Evolutionary conservation across 2,888 invertebrate species (phyloP), one percentile per base, ranked within the genome.

Genomic region (Gandaritis pyraliata): DNA sequence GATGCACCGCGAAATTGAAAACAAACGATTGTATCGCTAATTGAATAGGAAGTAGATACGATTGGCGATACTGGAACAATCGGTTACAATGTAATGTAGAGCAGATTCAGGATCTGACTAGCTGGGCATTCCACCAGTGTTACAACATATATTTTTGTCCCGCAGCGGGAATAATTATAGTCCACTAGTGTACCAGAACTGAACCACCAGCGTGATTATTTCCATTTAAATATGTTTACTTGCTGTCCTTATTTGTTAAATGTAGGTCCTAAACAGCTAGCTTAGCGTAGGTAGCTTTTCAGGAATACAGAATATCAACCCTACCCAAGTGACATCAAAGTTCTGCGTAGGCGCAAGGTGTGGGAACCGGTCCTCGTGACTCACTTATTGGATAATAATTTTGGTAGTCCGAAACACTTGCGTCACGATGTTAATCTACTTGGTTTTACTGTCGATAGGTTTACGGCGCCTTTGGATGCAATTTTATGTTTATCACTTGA

Each of bases 291-390:
- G n/a, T 5, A 23, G 23, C 6, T 23, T 38, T 41, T 8, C 43
- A 43, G 43, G 43, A 43, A 43, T 41, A 15, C 0, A 13, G 68
- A 71, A 36, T 38, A 67, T 68, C 70, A 73, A 73, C 77, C 74
- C 74, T 76, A 68, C 70, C 69, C 69, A 75, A 75, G 72, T 72
- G 69, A 74, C 66, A 67, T 68, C 67, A 66, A 64, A 61, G 45
- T 48, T 62, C 70, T 68, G 81, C 79, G 88, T 87, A 73, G 86
- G 87, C 72, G 76, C 75, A 71, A 54, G 86, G 86, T 81, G 87
- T 86, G 85, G 82, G 82, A 87, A 87, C 88, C 83, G 86, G 87
- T 87, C 75, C 72, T 76, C 64, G 72, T 85, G 86, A 86, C 78
- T 87, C 86, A 87, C 73, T 77, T 74, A 76, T 77, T 75, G 72